These are phyloP conservation scores for Macrosoma leucophasiata DNA, from an alignment of 2,888 invertebrate genomes.

Conservation along the genomic window DNA sequence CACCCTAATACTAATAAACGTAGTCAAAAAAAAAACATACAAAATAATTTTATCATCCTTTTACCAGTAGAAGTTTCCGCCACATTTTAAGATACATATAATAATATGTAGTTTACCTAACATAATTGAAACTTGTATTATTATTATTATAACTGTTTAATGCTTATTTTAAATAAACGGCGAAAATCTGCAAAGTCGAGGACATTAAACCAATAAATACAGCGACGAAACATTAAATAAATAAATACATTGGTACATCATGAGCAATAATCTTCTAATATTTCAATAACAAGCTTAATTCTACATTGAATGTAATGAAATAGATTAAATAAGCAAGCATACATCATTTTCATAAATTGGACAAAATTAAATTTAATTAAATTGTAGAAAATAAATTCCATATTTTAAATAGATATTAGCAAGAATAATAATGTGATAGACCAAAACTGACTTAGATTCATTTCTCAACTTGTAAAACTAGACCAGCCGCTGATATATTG, in stretches of 20 bases:
- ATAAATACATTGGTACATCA: too few species aligned
- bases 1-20: too few species aligned
- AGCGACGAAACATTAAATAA: not conserved
- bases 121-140: not conserved
- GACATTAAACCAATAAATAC: not conserved
- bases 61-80: slow-evolving; percentile 1
- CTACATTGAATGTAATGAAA: too few species aligned
- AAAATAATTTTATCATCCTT: not conserved
- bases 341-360: too few species aligned
- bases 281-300: too few species aligned
- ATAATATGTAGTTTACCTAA: not conserved
- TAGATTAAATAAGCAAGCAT: too few species aligned
- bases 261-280: too few species aligned
- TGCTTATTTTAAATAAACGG: not conserved
- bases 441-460: slow-evolving; percentile 36
- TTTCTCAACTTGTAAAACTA: slow-evolving; percentile 80
- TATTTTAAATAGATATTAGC: too few species aligned
- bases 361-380: too few species aligned
- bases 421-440: too few species aligned
- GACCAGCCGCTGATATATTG: slow-evolving; percentile 92
- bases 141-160: not conserved
- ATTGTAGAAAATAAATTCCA: too few species aligned
- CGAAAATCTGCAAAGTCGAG: slow-evolving; percentile 7
- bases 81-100: not conserved
- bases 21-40: not conserved